Evolutionary conservation across 2,113 vertebrate species (phyloP).

Genomic region (Cnemophilus loriae): DNA sequence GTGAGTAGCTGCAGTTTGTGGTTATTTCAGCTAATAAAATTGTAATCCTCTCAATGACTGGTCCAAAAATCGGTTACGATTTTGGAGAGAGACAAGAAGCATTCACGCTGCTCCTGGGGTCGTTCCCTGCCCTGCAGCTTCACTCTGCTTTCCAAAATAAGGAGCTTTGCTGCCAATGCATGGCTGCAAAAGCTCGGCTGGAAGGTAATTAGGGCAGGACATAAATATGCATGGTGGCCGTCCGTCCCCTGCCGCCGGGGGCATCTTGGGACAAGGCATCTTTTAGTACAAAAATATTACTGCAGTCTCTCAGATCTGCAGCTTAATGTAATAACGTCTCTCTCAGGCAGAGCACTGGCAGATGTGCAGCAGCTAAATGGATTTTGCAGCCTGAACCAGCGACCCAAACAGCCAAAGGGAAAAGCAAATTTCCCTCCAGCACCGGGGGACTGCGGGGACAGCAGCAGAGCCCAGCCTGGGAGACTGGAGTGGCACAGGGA

Average conservation of each 20-base stretch:
- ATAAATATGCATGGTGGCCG: neutral
- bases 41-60: neutral
- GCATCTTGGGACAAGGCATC: neutral
- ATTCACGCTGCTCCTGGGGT: neutral
- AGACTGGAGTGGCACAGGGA: neutral
- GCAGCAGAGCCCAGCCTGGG: fast-evolving
- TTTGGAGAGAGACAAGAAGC: neutral
- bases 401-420: neutral
- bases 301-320: neutral
- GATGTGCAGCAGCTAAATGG: slow-evolving; percentile 6
- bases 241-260: neutral
- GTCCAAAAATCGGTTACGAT: neutral
- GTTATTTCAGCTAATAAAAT: neutral
- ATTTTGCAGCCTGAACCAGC: neutral
- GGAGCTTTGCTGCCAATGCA: neutral
- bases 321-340: neutral
- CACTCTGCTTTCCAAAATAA: neutral
- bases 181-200: neutral
- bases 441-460: fast-evolving
- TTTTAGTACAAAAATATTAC: neutral
- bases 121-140: neutral
- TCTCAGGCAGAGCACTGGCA: neutral
- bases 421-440: neutral
- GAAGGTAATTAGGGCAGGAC: neutral
- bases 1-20: neutral